Base-by-base conservation (phyloP, 2,888 invertebrate species). In the Aleiodes alternator region DNA sequence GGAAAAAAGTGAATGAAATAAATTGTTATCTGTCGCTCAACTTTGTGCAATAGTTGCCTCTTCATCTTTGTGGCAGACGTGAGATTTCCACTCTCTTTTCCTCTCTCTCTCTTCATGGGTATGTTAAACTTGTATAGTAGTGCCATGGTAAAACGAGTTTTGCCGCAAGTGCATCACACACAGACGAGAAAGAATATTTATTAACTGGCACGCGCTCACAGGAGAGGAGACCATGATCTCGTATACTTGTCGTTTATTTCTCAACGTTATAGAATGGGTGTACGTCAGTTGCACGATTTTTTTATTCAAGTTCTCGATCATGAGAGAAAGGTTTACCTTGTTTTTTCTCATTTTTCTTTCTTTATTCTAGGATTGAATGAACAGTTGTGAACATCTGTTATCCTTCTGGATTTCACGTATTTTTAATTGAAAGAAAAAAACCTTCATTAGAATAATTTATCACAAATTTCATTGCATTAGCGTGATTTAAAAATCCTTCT, bases 131-230 rank as follows among this genome's bases (percentile, higher is more conserved):
- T 34, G 64, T 43, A 61, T 59, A 51, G 66, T 55, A 64, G 34
- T 72, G 66, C 66, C 43, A 23, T 43, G 64, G 61, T 55, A 55
- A 78, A 75, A 77, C 73, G 76, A 75, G 78, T 69, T 74, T 77
- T 68, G 72, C 76, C 79, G 73, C 73, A 75, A 80, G 77, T 80
- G 76, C 77, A 78, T 78, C 73, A 77, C 75, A 76, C 74, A 64
- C 64, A 64, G 64, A 61, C 61, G 14, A n/a, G 43, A 14, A 75
- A 77, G 79, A 78, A 78, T 73, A 80, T 80, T 79, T 79, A 79
- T 79, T 78, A 79, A 79, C 79, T 78, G 78, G 79, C 79, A 79
- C 79, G 79, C 79, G 78, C 72, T 72, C 48, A n/a, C 43, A 64
- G 48, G 23, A 23, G 73, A 34, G 64, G 69, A 70, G 53, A 48